These are phyloP conservation scores for Acinonyx jubatus DNA, from an alignment of 2,113 vertebrate genomes.

Conservation along the genomic window DNA sequence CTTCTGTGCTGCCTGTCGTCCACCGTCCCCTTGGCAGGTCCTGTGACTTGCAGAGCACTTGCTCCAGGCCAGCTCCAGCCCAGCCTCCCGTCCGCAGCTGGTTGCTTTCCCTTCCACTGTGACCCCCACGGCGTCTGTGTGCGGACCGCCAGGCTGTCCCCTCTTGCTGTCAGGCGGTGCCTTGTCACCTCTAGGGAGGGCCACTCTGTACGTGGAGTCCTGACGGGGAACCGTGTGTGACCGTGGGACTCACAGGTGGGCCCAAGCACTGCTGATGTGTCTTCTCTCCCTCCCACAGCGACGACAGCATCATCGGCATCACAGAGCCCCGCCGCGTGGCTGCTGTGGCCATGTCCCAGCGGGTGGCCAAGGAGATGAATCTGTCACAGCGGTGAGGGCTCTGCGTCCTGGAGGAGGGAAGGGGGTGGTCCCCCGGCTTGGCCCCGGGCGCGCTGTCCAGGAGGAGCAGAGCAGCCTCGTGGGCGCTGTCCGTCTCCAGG, in stretches of 20 bases:
- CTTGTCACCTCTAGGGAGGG: background rate
- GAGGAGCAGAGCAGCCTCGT: accelerated
- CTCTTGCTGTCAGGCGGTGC: accelerated
- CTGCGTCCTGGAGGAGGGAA: accelerated
- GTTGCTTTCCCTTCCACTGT: accelerated
- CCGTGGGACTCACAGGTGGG: accelerated
- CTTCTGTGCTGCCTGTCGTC: accelerated
- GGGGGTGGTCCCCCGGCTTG: background rate
- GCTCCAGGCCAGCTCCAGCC: background rate
- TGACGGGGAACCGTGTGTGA: accelerated
- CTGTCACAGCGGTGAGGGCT: constrained; percentile 90
- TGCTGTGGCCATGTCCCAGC: constrained; percentile 95
- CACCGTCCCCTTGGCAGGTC: accelerated
- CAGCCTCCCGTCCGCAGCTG: accelerated
- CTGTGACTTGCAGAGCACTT: background rate
- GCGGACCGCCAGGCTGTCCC: accelerated
- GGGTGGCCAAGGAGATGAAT: constrained; percentile 97
- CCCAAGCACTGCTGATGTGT: accelerated
- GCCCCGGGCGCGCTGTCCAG: accelerated
- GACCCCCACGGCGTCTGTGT: accelerated
- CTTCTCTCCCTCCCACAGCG: constrained; percentile 76
- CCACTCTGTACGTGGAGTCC: accelerated
- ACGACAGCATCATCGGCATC: constrained; percentile 88
- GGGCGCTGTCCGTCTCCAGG: accelerated
- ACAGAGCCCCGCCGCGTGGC: constrained; percentile 97